Base-by-base conservation (phyloP, 2,888 invertebrate species). In the Sisyra terminalis region DNA sequence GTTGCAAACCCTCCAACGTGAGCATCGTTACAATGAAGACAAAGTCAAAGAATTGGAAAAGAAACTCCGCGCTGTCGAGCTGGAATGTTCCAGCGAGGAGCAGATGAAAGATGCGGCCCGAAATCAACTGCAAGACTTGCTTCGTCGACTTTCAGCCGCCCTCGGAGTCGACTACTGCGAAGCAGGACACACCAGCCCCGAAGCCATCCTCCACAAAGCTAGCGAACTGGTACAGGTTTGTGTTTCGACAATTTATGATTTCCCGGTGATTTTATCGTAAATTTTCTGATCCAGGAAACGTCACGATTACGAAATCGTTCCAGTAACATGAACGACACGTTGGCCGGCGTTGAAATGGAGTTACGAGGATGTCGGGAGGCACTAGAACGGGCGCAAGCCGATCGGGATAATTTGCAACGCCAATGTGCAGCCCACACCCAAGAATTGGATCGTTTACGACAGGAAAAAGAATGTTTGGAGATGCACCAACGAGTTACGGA, bases 391-490 rank as follows among this genome's bases (percentile, higher is more conserved):
- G 63, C 71, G 0, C 65, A 72, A 46, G 59, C 66, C 3, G 86
- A 87, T 50, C 82, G 79, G 52, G 85, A 86, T 49, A 73, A 78
- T 46, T 60, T 86, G 16, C 80, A 80, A 51, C 66, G 83, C 31
- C 85, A 85, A 58, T 67, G 78, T 29, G 76, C 79, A 7, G 63
- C 73, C 5, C 81, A 84, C 50, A 64, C 80, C 34, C 58, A 82
- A 36, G 85, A 86, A 51, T 61, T 78, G 16, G 79, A 81, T 47
- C 71, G 82, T 43, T 63, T 80, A 24, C 72, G 79, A 48, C 83
- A 83, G 61, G 86, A 86, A 50, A 80, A 84, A 50, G 86, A 87
- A 51, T 69, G 78, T 10, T 63, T 82, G 35, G 69, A 79, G 46
- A 77, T 82, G 53, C 77, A 80, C 49, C 75, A 78, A 52, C 70